Evolutionary conservation across 2,888 invertebrate species (phyloP), one percentile per base, ranked within the genome.

Genomic region (Xestia xanthographa): DNA sequence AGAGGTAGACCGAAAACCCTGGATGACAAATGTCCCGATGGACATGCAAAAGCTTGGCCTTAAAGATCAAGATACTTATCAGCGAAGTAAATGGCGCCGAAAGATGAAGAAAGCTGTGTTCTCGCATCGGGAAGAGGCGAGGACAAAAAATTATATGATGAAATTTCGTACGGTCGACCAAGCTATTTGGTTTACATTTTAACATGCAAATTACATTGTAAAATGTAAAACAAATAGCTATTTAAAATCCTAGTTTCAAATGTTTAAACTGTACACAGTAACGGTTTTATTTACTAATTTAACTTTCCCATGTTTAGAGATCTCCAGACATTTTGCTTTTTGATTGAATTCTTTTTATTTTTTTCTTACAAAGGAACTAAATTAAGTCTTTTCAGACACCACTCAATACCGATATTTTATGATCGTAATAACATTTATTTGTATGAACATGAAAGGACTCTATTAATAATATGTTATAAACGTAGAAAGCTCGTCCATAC

Each of bases 391-490:
- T 45, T 11, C 29, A 77, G 12, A 53, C 38, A 38, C 14, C 26
- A 48, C 8, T 70, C 26, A 63, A 53, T 41, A 53, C 29, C 1
- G n/a, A 5, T 0, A 66, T 14, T 48, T 71, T 60, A 60, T 66
- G 34, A 53, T n/a, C 11, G 34, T 12, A 43, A 38, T 43, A 43
- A 73, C 66, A 53, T 66, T 26, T 62, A 73, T 62, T 70, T 63
- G 56, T 53, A 29, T 34, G 26, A 38, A 58, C 22, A 6, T 76
- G 53, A 73, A 73, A 85, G 12, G 63, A 72, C 9, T 38, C 5
- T 34, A 60, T 66, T n/a, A 11, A 67, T 73, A 60, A 63, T 70
- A 68, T 22, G n/a, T 62, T 58, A 66, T 67, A 62, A 62, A 63
- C 53, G 38, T 29, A 66, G 70, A 70, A 66, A 82, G 45, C 58